phyloP scores from a whole-genome alignment of 1,140 invertebrate genomes.

The Orchesella cincta region DNA sequence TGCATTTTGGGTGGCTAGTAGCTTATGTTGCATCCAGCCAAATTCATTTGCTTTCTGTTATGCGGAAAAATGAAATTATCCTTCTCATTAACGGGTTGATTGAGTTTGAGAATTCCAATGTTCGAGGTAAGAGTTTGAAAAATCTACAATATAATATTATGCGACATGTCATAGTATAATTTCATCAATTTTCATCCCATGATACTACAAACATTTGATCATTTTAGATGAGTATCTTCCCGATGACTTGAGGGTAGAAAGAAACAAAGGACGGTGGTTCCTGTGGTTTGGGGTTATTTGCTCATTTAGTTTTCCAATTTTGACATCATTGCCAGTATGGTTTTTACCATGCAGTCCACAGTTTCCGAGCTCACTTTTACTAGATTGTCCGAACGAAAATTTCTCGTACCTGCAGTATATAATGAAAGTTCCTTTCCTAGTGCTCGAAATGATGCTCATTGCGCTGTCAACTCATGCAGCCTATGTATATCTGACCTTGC shows the following conservation, averaged over 20 bases:
- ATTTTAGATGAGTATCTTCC: neutral
- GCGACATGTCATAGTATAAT: too few relatives aligned
- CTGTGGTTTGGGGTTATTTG: conserved; percentile 17
- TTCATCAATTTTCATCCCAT: too few relatives aligned
- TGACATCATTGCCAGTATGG: conserved; percentile 2
- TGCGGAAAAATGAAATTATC: conserved; percentile 20
- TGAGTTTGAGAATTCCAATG: neutral
- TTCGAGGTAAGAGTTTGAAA: too few relatives aligned
- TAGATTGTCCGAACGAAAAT: conserved; percentile 15
- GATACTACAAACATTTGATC: too few relatives aligned
- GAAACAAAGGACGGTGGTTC: neutral
- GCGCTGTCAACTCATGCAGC: conserved; percentile 13
- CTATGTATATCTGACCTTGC: conserved; percentile 4
- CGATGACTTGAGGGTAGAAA: neutral
- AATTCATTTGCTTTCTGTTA: neutral
- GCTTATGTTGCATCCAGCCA: conserved; percentile 15
- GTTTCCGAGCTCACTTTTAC: conserved; percentile 7
- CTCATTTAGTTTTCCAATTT: conserved; percentile 7
- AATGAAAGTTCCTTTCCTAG: conserved; percentile 8
- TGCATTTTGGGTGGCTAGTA: conserved; percentile 10
- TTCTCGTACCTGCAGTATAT: conserved; percentile 13
- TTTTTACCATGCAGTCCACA: conserved; percentile 10
- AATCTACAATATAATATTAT: too few relatives aligned
- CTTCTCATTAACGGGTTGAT: conserved; percentile 4
- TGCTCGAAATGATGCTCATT: conserved; percentile 3